phyloP scores from a whole-genome alignment of 2,888 invertebrate species.

The Drosophila paucipuncta region DNA sequence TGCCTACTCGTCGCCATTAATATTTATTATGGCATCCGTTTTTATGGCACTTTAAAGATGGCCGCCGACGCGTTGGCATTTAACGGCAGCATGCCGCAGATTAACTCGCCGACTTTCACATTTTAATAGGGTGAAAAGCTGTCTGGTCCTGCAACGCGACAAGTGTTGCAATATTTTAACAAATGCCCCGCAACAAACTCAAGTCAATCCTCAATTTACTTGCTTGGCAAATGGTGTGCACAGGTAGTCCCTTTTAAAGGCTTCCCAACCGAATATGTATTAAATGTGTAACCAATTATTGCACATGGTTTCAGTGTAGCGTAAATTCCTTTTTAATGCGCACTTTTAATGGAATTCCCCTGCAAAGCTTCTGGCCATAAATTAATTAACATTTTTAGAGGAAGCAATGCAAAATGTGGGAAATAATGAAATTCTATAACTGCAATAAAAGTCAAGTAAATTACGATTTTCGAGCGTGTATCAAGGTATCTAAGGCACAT shows the following conservation, averaged over 20 bases:
- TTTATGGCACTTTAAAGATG: constrained; percentile 71
- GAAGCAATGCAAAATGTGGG: not conserved
- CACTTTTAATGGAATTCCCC: not conserved
- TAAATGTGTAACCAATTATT: constrained; percentile 3
- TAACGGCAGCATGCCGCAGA: constrained; percentile 58
- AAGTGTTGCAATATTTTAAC: constrained; percentile 15
- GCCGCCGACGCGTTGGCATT: constrained; percentile 40
- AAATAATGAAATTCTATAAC: not conserved
- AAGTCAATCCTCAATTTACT: not conserved
- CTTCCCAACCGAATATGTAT: constrained; percentile 15
- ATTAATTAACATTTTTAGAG: not conserved
- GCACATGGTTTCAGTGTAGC: not conserved
- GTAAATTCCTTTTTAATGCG: not conserved
- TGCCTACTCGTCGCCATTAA: constrained; percentile 56
- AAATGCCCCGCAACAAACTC: constrained; percentile 8
- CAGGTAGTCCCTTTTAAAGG: not conserved
- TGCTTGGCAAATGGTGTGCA: not conserved
- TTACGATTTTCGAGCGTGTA: not conserved
- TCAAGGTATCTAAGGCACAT: not conserved
- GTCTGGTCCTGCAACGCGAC: constrained; percentile 12
- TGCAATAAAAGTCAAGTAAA: not conserved
- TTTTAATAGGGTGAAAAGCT: constrained; percentile 57
- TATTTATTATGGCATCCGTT: constrained; percentile 68
- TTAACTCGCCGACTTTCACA: constrained; percentile 34
- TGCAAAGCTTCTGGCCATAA: not conserved